These are phyloP conservation scores for Channa argus DNA, from an alignment of 2,113 vertebrate genomes.

Conservation along the genomic window DNA sequence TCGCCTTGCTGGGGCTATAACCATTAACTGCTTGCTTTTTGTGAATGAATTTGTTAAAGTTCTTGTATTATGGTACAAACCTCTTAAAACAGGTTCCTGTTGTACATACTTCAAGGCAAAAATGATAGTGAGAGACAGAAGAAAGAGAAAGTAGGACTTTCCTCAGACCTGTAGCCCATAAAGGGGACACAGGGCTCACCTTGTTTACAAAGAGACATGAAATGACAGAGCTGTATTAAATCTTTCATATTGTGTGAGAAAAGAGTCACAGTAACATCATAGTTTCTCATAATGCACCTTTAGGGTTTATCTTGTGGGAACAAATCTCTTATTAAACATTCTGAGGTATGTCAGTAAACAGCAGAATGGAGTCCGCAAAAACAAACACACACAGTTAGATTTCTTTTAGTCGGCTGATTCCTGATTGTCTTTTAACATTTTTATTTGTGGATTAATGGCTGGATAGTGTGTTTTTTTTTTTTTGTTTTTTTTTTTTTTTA, in stretches of 20 bases:
- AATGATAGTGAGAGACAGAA: conserved; percentile 13
- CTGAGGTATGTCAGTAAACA: not conserved
- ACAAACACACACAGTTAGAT: not conserved
- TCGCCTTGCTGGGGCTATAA: not conserved
- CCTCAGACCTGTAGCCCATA: conserved; percentile 9
- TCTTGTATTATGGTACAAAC: not conserved
- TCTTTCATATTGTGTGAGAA: not conserved
- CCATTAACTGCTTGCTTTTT: not conserved
- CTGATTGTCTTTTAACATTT: conserved; percentile 8
- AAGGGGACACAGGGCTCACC: conserved; percentile 10
- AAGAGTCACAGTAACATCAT: not conserved
- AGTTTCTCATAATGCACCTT: not conserved
- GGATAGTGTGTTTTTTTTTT: not conserved
- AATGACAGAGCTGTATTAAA: not conserved
- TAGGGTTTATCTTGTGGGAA: conserved; percentile 4
- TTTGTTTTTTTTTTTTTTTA: conserved; percentile 5
- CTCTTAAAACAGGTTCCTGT: conserved; percentile 18
- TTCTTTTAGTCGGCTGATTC: not conserved
- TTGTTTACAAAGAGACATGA: conserved; percentile 5
- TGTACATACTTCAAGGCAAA: conserved; percentile 19
- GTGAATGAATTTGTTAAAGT: not conserved
- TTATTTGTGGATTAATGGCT: not conserved
- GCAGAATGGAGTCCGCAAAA: not conserved
- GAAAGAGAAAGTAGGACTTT: conserved; percentile 12
- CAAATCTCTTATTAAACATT: not conserved